Evolutionary conservation across 2,113 vertebrate genomes (phyloP), one percentile per base, ranked within the genome.

Genomic region (Hippocampus zosterae): DNA sequence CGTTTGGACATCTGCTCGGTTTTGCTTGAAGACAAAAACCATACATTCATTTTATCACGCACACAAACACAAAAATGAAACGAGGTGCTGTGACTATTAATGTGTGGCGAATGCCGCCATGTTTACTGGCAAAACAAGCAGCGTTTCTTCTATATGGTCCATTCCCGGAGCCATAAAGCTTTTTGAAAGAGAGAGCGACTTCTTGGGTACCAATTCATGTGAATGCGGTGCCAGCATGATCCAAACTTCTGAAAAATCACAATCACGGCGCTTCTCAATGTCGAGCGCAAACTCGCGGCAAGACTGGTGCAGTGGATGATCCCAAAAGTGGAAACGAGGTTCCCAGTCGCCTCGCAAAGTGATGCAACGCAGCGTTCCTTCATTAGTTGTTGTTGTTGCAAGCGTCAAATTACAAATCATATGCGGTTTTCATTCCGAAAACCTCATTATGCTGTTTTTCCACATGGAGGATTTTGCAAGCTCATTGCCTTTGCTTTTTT

Each of bases 1-100:
- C 70, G 67, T 75, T 79, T 62, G 72, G 72, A 75, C 82, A 85
- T 88, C 85, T 84, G 84, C 72, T 62, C 48, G 16, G 7, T 18
- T 8, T 33, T 33, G 25, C 27, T 60, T 19, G 15, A 72, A 70
- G 42, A 68, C 77, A 78, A 72, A 74, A 48, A 68, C 52, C 72
- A 78, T 73, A 56, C 80, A 80, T 71, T 77, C 71, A 72, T 65
- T 44, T 42, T 41, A n/a, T n/a, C 41, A 74, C 68, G 75, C 59
- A 57, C 50, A 63, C 19, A 73, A 63, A 71, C 60, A 55, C 42
- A 62, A 5, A 59, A 71, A n/a, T 12, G 71, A 60, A 8, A 64
- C 19, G n/a, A 44, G 69, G 16, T 55, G 66, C 67, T 67, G 68
- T 52, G 60, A 70, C 50, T 52, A 42, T 65, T 12, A 75, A 42